A percentile compares a stretch with the other conserved stretches of the same genome.
Conservation (phyloP, 2,797 vertebrate species). For the Uromys caudimaculatus region DNA sequence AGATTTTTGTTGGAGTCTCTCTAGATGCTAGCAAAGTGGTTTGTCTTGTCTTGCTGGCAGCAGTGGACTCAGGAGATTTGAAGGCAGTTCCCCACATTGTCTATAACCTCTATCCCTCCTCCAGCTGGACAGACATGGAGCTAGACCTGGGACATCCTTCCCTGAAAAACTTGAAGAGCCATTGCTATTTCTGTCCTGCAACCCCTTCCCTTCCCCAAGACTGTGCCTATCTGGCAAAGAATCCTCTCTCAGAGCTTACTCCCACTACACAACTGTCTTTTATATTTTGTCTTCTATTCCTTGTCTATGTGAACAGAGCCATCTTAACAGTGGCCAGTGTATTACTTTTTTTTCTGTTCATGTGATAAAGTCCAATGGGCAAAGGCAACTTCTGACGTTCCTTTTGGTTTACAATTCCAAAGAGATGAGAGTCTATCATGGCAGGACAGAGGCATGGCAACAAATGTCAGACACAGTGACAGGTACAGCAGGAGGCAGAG, state of each 20-base stretch:
- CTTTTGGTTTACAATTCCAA: neutral
- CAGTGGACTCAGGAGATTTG: neutral
- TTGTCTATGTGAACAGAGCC: neutral
- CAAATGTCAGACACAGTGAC: no score
- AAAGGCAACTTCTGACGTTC: neutral
- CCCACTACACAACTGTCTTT: neutral
- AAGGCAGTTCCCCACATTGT: neutral
- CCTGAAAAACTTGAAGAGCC: neutral
- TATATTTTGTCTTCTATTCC: neutral
- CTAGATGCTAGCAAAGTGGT: neutral
- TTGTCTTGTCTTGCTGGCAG: neutral
- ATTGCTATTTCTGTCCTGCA: neutral
- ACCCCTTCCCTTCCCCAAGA: neutral
- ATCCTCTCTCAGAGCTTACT: rapidly evolving
- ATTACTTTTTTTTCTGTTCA: neutral
- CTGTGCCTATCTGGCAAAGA: neutral
- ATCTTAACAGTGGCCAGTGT: neutral
- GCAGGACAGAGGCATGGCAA: neutral
- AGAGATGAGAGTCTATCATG: neutral
- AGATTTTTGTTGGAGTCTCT: neutral
- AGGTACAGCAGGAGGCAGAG: neutral
- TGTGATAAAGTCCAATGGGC: neutral
- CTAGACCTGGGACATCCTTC: neutral
- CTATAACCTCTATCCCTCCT: neutral
- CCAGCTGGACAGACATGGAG: neutral